Evolutionary conservation across 2,888 invertebrate genomes (phyloP).

Genomic region (Melanophora roralis): DNA sequence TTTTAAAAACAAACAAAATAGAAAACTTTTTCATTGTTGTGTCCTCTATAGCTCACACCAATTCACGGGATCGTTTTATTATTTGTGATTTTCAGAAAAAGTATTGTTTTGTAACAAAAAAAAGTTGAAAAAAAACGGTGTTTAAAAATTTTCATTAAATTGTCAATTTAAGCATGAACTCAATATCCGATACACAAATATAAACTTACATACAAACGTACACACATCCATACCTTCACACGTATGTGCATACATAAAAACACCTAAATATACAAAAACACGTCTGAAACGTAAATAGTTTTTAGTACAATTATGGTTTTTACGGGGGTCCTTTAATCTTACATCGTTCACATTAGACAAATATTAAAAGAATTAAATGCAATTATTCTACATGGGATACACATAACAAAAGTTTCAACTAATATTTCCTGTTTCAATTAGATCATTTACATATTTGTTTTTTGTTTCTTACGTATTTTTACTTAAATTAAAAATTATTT

Average conservation of each 20-base stretch:
- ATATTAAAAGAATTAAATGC: too few species aligned
- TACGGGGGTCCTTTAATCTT: not conserved
- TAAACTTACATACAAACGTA: not conserved
- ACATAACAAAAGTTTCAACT: too few species aligned
- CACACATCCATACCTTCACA: not conserved
- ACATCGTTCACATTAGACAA: too few species aligned
- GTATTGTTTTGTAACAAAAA: not conserved
- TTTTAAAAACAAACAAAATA: not conserved
- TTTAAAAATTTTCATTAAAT: slow-evolving; percentile 57
- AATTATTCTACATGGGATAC: too few species aligned
- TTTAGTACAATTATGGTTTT: not conserved
- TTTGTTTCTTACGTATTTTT: too few species aligned
- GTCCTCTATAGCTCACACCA: not conserved
- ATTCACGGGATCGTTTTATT: not conserved
- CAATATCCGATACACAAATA: slow-evolving; percentile 45
- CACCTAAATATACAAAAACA: not conserved
- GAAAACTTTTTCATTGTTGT: not conserved
- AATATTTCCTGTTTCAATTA: too few species aligned
- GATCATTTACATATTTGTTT: too few species aligned
- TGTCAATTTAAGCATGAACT: slow-evolving; percentile 61
- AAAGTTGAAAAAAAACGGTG: not conserved
- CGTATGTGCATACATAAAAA: not conserved
- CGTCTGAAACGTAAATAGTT: not conserved
- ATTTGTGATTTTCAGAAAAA: slow-evolving; percentile 15
- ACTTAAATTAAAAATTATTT: too few species aligned